Percentiles rank a stretch among this genome's conserved stretches.
Conservation (phyloP, 2,888 invertebrate species). For the Glyphotaelius pellucidus region DNA sequence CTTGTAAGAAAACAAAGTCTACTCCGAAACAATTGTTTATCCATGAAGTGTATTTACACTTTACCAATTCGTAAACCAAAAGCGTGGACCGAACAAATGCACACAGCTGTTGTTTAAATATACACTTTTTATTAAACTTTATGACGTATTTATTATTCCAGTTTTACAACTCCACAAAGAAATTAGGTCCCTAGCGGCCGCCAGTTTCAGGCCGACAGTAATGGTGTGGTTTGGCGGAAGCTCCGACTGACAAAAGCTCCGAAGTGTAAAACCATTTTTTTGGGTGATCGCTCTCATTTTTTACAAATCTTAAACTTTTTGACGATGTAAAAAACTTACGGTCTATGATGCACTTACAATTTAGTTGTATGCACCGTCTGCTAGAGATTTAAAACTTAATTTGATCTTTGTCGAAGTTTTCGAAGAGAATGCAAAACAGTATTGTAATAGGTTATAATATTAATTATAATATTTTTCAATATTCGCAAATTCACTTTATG, state of each 20-base stretch:
- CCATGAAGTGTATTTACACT: conserved; percentile 19
- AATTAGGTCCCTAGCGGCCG: background rate
- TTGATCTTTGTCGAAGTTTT: background rate
- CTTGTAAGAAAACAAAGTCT: conserved; percentile 69
- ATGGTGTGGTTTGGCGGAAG: conserved; percentile 48
- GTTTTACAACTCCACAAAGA: conserved; percentile 26
- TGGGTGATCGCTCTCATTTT: conserved; percentile 34
- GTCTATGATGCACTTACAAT: background rate
- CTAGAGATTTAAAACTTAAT: background rate
- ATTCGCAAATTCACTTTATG: no score
- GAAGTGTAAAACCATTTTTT: background rate
- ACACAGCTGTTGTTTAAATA: conserved; percentile 68
- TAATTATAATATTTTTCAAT: no score
- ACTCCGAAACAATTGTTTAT: conserved; percentile 68
- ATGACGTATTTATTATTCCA: conserved; percentile 40
- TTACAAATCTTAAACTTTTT: background rate
- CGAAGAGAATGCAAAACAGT: no score
- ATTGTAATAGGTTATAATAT: no score
- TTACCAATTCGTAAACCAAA: conserved; percentile 44
- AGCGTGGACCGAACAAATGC: conserved; percentile 67
- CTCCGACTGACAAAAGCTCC: conserved; percentile 6
- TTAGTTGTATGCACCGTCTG: background rate
- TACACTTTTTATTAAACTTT: conserved; percentile 47
- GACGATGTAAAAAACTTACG: background rate
- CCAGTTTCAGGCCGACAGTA: background rate